Percentiles rank a stretch among this genome's conserved stretches.
Evolutionary conservation across 2,113 vertebrate genomes (phyloP).

Genomic region (Cavia porcellus): DNA sequence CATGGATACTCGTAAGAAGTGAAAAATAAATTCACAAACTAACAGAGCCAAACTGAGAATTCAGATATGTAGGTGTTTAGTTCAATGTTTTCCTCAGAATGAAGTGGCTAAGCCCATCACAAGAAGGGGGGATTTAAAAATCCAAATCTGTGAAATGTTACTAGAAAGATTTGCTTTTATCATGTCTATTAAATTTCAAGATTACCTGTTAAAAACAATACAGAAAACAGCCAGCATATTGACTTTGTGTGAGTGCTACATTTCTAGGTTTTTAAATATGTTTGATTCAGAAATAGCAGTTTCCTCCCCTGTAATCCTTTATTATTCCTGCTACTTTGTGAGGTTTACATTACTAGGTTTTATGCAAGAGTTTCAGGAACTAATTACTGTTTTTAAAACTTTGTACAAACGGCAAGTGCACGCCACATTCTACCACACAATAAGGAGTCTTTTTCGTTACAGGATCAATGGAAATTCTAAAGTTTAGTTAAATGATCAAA

Average conservation of each 20-base stretch:
- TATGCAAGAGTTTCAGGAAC: not conserved
- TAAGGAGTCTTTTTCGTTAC: constrained; percentile 22
- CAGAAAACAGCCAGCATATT: not conserved
- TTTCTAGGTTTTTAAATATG: not conserved
- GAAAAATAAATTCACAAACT: not conserved
- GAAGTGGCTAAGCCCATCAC: not conserved
- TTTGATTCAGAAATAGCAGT: constrained; percentile 43
- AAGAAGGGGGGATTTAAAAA: not conserved
- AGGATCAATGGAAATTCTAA: not conserved
- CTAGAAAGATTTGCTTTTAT: not conserved
- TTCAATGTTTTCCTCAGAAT: not conserved
- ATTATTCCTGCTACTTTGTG: constrained; percentile 15
- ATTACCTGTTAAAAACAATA: constrained; percentile 9
- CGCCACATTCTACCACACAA: not conserved
- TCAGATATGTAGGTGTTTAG: not conserved
- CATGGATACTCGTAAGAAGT: not conserved
- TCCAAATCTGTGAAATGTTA: not conserved
- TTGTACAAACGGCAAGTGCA: not conserved
- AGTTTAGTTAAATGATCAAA: constrained; percentile 51
- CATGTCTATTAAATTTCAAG: not conserved
- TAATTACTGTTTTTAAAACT: not conserved
- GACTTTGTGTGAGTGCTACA: not conserved
- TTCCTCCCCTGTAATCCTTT: not conserved
- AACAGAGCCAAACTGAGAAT: not conserved
- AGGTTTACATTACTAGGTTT: not conserved